A percentile compares a stretch with the other conserved stretches of the same genome.
phyloP scores from a whole-genome alignment of 2,888 invertebrate genomes.

The Coleophora flavipennella region DNA sequence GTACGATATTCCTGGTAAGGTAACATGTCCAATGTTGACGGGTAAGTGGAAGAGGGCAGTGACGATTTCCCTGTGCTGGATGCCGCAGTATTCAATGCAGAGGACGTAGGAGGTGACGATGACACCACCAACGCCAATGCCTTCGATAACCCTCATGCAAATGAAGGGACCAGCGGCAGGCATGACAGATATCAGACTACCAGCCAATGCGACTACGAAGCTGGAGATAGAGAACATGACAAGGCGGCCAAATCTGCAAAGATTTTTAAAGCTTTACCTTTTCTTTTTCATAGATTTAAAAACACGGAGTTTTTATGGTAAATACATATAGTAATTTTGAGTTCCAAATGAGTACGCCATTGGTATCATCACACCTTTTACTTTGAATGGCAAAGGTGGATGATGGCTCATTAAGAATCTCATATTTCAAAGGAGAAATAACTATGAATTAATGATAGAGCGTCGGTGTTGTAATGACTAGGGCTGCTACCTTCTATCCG shows the following conservation, averaged over 20 bases:
- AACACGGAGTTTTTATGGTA: too few relatives aligned
- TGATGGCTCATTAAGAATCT: too few relatives aligned
- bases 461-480: too few relatives aligned
- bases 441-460: too few relatives aligned
- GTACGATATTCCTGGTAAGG: constrained; percentile 43
- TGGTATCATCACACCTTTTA: too few relatives aligned
- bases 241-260: constrained; percentile 44
- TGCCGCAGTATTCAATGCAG: constrained; percentile 42
- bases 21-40: constrained; percentile 41
- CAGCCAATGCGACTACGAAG: constrained; percentile 28
- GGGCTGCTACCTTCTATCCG: too few relatives aligned
- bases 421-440: too few relatives aligned
- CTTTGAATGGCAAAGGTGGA: too few relatives aligned
- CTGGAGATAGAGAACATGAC: constrained; percentile 27
- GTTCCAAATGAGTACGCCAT: too few relatives aligned
- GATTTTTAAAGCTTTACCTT: too few relatives aligned
- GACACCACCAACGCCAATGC: constrained; percentile 42
- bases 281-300: too few relatives aligned
- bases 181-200: constrained; percentile 37
- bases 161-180: constrained; percentile 29
- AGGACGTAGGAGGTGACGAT: constrained; percentile 48
- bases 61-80: constrained; percentile 36
- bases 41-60: constrained; percentile 47
- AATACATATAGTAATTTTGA: too few relatives aligned
- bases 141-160: constrained; percentile 44